Conservation (phyloP, 1,140 invertebrate genomes). For the Drosophila tsacasi region DNA sequence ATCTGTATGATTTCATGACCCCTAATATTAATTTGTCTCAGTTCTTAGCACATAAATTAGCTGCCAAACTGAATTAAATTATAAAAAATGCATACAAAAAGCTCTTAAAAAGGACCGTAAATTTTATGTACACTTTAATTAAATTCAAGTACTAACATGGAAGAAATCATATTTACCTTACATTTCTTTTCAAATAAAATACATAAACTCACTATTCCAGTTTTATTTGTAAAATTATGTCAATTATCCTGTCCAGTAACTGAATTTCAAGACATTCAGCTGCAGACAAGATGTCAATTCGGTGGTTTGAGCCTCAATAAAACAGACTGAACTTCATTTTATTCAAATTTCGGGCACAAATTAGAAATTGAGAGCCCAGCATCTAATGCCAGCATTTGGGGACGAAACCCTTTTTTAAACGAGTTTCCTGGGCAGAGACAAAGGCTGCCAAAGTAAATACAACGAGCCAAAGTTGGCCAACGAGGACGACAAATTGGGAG, state of each 20-base stretch:
- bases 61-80: accelerated
- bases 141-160: too few species aligned
- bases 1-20: neutral
- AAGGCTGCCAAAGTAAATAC: constrained; percentile 41
- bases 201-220: neutral
- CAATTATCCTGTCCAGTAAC: neutral
- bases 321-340: constrained; percentile 17
- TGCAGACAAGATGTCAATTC: constrained; percentile 6
- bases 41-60: neutral
- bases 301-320: neutral
- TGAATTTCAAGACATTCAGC: neutral
- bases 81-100: neutral
- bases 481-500: constrained; percentile 41
- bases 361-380: constrained; percentile 33
- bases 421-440: constrained; percentile 31
- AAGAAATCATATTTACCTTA: too few species aligned
- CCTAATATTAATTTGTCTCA: accelerated
- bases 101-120: neutral
- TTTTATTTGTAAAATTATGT: neutral
- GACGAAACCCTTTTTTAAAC: constrained; percentile 36
- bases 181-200: too few species aligned
- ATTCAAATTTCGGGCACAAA: constrained; percentile 38
- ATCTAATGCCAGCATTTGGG: constrained; percentile 27
- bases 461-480: constrained; percentile 26
- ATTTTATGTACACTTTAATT: too few species aligned